phyloP scores from a whole-genome alignment of 2,797 vertebrate genomes.

The Sparus aurata region DNA sequence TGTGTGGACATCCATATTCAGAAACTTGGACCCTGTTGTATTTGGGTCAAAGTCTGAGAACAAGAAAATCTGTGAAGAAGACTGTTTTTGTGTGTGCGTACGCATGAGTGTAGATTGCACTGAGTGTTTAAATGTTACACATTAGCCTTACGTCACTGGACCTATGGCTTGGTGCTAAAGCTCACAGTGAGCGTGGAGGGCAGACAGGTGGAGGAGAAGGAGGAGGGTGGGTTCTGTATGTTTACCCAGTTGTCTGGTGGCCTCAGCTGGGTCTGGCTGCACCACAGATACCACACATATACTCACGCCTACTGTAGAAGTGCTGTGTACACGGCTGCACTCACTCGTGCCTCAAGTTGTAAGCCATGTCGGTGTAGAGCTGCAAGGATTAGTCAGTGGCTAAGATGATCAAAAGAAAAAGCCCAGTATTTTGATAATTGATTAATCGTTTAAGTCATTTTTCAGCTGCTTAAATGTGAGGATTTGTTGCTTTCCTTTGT shows the following conservation, averaged over 20 bases:
- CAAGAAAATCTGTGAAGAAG: conserved; percentile 19
- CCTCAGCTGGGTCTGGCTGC: conserved; percentile 32
- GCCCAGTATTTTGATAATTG: no score
- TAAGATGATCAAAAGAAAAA: no score
- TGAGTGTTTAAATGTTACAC: conserved; percentile 19
- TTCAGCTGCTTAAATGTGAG: no score
- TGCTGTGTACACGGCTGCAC: conserved; percentile 3
- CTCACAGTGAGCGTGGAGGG: conserved; percentile 44
- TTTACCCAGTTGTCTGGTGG: conserved; percentile 79
- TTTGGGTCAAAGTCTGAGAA: conserved; percentile 19
- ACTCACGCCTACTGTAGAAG: conserved; percentile 39
- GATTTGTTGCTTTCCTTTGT: no score
- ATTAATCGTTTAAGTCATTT: no score
- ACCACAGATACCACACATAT: conserved; percentile 56
- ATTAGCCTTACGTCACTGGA: conserved; percentile 21
- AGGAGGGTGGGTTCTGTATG: conserved; percentile 27
- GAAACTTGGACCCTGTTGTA: neutral
- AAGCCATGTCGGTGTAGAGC: conserved; percentile 1
- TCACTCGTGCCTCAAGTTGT: conserved; percentile 17
- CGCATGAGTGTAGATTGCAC: conserved; percentile 17
- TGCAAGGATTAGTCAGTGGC: no score
- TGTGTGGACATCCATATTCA: conserved; percentile 8
- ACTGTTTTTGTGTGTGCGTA: neutral
- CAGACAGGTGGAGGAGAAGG: conserved; percentile 52
- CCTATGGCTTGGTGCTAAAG: conserved; percentile 35